phyloP scores from a whole-genome alignment of 2,888 invertebrate species.

The Cryptocephalus moraei region DNA sequence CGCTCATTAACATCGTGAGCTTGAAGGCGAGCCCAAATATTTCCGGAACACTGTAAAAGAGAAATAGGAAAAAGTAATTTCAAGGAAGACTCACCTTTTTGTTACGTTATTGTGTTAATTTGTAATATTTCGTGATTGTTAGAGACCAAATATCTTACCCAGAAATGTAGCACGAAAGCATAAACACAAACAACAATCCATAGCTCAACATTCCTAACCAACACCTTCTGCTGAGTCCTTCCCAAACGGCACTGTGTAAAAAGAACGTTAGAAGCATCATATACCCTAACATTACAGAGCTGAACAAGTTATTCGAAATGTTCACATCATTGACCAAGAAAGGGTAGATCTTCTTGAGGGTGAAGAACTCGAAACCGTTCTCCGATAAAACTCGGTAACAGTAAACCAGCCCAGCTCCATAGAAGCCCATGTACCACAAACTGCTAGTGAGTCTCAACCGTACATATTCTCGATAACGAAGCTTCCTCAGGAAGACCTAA shows the following conservation, averaged over 20 bases:
- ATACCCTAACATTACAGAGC: conserved; percentile 25
- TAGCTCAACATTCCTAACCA: conserved; percentile 19
- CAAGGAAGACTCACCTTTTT: too few relatives aligned
- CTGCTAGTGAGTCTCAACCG: conserved; percentile 24
- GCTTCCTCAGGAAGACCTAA: conserved; percentile 26
- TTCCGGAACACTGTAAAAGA: background rate
- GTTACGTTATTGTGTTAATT: too few relatives aligned
- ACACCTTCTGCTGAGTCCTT: conserved; percentile 20
- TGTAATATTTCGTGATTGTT: too few relatives aligned
- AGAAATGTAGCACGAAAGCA: conserved; percentile 17
- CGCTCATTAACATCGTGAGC: conserved; percentile 15
- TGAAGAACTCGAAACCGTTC: conserved; percentile 24
- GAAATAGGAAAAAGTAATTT: background rate
- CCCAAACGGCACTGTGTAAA: conserved; percentile 27
- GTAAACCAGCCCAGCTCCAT: conserved; percentile 25
- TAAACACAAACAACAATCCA: conserved; percentile 21
- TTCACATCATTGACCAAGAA: conserved; percentile 2
- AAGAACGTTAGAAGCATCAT: conserved; percentile 28
- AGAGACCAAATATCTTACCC: too few relatives aligned
- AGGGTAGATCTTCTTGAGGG: conserved; percentile 16
- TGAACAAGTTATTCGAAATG: conserved; percentile 11
- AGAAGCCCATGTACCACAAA: conserved; percentile 31
- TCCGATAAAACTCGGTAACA: conserved; percentile 24
- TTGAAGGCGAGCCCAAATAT: conserved; percentile 17
- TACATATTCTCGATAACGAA: conserved; percentile 26